Evolutionary conservation across 2,113 vertebrate species (phyloP).

Genomic region (Mobula hypostoma): DNA sequence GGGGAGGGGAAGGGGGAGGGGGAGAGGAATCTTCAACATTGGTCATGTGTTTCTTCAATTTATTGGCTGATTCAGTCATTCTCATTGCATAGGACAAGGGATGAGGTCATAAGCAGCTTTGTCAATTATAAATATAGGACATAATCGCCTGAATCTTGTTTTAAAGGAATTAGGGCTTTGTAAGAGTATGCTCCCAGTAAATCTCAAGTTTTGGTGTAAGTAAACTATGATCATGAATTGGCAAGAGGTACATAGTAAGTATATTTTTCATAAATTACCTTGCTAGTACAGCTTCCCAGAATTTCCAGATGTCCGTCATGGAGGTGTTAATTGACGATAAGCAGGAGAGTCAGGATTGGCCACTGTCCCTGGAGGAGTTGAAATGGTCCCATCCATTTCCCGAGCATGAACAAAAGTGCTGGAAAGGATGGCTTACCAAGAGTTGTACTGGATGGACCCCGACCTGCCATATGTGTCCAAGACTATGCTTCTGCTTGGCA

Average conservation of each 20-base stretch:
- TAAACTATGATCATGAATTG: not conserved
- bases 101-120: not conserved
- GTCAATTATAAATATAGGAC: not conserved
- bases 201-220: not conserved
- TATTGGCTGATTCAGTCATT: not conserved
- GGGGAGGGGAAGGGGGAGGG: too few relatives aligned
- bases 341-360: too few relatives aligned
- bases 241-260: not conserved
- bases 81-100: not conserved
- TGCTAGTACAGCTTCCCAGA: not conserved
- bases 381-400: too few relatives aligned
- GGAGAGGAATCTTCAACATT: not conserved
- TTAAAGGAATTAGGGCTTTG: not conserved
- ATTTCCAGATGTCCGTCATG: too few relatives aligned
- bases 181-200: not conserved
- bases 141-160: not conserved
- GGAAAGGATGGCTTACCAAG: too few relatives aligned
- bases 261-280: not conserved
- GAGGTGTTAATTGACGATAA: too few relatives aligned
- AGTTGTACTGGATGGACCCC: too few relatives aligned
- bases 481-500: too few relatives aligned
- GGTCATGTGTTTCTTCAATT: not conserved
- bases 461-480: too few relatives aligned
- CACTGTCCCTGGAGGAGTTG: too few relatives aligned
- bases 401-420: too few relatives aligned